Evolutionary conservation across 2,113 vertebrate species (phyloP).

Genomic region (Tichodroma muraria): DNA sequence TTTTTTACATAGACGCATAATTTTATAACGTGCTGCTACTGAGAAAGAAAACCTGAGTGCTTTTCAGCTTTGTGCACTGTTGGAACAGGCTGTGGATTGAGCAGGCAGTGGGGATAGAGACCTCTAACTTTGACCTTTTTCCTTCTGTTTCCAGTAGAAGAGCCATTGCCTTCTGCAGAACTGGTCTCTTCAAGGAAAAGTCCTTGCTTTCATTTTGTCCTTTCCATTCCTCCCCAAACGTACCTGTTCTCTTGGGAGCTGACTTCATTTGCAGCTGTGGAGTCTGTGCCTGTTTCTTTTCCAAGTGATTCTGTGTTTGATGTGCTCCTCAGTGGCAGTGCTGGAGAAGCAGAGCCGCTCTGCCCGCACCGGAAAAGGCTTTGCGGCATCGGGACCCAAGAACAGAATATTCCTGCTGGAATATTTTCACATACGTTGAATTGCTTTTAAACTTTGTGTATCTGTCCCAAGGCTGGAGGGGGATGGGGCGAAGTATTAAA

Average conservation of each 20-base stretch:
- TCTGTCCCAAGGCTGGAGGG: background rate
- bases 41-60: background rate
- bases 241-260: background rate
- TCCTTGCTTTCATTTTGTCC: background rate
- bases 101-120: background rate
- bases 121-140: background rate
- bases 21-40: background rate
- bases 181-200: background rate
- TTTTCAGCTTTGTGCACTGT: background rate
- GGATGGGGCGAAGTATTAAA: background rate
- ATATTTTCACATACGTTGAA: background rate
- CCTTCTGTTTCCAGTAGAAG: background rate
- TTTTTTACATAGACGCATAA: background rate
- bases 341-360: background rate
- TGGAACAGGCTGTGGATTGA: background rate
- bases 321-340: background rate
- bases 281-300: background rate
- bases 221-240: background rate
- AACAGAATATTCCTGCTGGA: background rate
- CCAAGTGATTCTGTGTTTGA: background rate
- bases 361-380: background rate
- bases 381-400: fast-evolving
- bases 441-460: background rate
- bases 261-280: background rate
- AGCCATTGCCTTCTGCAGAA: background rate